Conservation (phyloP, 2,113 vertebrate species). For the Hippocampus barbouri region DNA sequence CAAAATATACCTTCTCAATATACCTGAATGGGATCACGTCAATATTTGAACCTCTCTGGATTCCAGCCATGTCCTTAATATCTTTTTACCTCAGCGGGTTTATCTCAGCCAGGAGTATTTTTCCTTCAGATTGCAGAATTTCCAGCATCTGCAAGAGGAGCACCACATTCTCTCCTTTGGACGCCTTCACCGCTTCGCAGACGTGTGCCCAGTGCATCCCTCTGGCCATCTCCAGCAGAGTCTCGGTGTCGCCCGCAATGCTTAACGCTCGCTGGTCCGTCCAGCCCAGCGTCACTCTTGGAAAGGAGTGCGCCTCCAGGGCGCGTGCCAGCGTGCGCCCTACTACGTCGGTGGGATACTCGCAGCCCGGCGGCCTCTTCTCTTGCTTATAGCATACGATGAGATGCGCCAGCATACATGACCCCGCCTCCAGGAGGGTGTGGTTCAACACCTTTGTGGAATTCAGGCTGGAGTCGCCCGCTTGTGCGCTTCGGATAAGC, state of each 20-base stretch:
- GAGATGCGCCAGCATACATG: constrained; percentile 62
- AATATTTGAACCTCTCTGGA: neutral
- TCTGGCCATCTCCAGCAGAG: constrained; percentile 75
- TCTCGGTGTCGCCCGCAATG: constrained; percentile 76
- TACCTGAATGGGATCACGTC: no score
- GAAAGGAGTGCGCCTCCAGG: constrained; percentile 32
- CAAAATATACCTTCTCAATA: no score
- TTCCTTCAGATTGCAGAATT: constrained; percentile 56
- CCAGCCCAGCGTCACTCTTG: constrained; percentile 63
- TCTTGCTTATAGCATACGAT: constrained; percentile 65
- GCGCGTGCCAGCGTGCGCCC: constrained; percentile 38
- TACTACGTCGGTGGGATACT: constrained; percentile 3
- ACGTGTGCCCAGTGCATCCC: constrained; percentile 68
- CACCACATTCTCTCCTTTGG: constrained; percentile 71
- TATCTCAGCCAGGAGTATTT: neutral
- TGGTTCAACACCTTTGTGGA: constrained; percentile 40
- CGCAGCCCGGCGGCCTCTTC: constrained; percentile 16
- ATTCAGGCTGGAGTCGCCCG: constrained; percentile 44
- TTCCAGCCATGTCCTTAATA: neutral
- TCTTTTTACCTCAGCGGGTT: neutral
- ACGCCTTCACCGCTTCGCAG: constrained; percentile 58
- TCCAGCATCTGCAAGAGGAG: constrained; percentile 77
- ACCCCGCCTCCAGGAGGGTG: constrained; percentile 64
- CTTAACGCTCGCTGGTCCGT: constrained; percentile 70
- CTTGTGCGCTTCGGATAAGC: constrained; percentile 71